Percentiles rank a stretch among this genome's conserved stretches.
Conservation (phyloP, 2,113 vertebrate genomes). For the Paradoxurus hermaphroditus region DNA sequence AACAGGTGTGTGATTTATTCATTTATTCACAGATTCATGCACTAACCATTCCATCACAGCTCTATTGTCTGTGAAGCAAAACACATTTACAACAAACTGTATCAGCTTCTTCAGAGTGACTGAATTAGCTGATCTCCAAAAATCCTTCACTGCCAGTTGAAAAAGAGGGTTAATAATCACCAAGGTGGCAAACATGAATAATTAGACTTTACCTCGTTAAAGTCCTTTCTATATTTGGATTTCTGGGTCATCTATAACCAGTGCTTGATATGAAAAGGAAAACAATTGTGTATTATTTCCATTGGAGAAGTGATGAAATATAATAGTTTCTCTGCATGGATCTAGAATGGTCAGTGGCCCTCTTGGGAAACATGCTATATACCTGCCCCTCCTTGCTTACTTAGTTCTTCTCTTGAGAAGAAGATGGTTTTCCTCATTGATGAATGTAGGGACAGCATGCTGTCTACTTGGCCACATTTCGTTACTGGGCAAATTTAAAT, state of each 20-base stretch:
- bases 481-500: neutral
- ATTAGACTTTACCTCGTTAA: slow-evolving; percentile 30
- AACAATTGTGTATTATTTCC: neutral
- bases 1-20: slow-evolving; percentile 75
- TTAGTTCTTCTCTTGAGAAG: neutral
- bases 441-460: neutral
- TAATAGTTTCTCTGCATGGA: neutral
- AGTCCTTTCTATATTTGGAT: neutral
- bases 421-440: neutral
- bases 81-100: slow-evolving; percentile 49
- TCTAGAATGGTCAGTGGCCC: neutral
- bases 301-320: neutral
- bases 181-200: slow-evolving; percentile 30
- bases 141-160: slow-evolving; percentile 23
- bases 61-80: slow-evolving; percentile 69
- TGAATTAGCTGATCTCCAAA: slow-evolving; percentile 50
- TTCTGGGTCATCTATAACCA: slow-evolving; percentile 10
- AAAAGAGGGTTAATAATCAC: slow-evolving; percentile 55
- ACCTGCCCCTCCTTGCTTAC: neutral
- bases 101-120: slow-evolving; percentile 40
- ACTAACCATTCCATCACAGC: slow-evolving; percentile 59
- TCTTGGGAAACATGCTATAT: neutral
- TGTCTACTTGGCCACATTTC: neutral
- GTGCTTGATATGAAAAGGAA: neutral
- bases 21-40: slow-evolving; percentile 64